These are phyloP conservation scores for Periplaneta americana DNA, from an alignment of 1,140 invertebrate species.

Conservation along the genomic window DNA sequence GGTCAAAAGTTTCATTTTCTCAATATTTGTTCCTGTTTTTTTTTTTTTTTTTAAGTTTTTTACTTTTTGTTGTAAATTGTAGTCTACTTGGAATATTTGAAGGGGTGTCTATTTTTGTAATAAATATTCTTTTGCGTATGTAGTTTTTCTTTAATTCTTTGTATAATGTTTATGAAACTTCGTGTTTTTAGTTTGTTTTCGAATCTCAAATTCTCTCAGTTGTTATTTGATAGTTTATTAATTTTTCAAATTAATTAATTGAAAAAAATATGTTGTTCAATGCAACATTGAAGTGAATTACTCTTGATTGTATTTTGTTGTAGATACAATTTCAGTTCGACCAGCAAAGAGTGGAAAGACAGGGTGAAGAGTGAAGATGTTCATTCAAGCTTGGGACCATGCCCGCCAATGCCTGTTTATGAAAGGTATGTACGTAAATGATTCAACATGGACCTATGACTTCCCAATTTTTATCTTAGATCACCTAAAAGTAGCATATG, in stretches of 20 bases:
- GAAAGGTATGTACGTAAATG: slow-evolving; percentile 41
- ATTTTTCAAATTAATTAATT: neutral
- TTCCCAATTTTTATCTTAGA: too few relatives aligned
- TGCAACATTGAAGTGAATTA: neutral
- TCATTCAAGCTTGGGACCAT: slow-evolving; percentile 52
- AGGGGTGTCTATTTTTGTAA: too few relatives aligned
- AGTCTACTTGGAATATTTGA: too few relatives aligned
- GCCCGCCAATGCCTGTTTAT: slow-evolving; percentile 65
- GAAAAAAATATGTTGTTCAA: neutral
- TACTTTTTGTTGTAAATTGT: too few relatives aligned
- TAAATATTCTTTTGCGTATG: too few relatives aligned
- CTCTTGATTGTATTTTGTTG: slow-evolving; percentile 27
- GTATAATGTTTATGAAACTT: neutral
- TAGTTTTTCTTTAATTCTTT: neutral
- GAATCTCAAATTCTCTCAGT: neutral
- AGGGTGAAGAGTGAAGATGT: slow-evolving; percentile 14
- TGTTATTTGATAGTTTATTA: neutral
- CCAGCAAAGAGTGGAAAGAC: neutral
- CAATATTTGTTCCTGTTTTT: too few relatives aligned
- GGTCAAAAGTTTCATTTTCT: too few relatives aligned
- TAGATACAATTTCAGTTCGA: slow-evolving; percentile 59
- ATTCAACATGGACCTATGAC: too few relatives aligned
- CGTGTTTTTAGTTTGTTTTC: neutral
- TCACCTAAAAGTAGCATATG: too few relatives aligned
- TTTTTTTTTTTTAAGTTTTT: too few relatives aligned